Conservation (phyloP, 2,797 vertebrate species). For the Acrossocheilus wenchowensis region DNA sequence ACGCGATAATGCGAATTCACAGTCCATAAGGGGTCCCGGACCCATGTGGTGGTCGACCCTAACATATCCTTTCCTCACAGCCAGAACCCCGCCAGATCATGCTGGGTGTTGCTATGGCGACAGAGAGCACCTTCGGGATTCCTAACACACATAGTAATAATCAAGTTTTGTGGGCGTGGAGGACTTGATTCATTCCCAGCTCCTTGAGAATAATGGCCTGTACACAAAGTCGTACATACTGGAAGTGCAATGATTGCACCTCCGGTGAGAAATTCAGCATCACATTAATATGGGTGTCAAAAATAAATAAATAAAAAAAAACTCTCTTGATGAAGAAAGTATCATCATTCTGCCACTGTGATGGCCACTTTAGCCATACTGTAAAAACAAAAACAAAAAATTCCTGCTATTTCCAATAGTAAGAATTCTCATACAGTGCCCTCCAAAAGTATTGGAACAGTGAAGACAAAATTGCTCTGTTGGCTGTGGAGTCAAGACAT, state of each 20-base stretch:
- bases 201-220: slow-evolving; percentile 14
- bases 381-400: too few species aligned
- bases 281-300: not conserved
- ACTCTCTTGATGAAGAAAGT: not conserved
- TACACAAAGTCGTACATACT: not conserved
- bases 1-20: slow-evolving; percentile 37
- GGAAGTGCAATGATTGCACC: slow-evolving; percentile 13
- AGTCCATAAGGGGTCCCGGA: slow-evolving; percentile 27
- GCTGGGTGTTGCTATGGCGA: slow-evolving; percentile 77
- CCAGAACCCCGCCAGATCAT: slow-evolving; percentile 35
- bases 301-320: not conserved
- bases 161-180: slow-evolving; percentile 57
- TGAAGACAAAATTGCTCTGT: too few species aligned
- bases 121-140: slow-evolving; percentile 64
- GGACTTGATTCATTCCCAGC: slow-evolving; percentile 23
- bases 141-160: slow-evolving; percentile 62
- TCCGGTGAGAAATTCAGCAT: not conserved
- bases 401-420: too few species aligned
- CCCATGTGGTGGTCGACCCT: slow-evolving; percentile 42
- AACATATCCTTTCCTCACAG: slow-evolving; percentile 36
- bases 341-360: not conserved
- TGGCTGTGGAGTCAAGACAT: too few species aligned
- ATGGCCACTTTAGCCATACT: not conserved
- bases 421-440: too few species aligned
- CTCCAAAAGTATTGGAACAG: too few species aligned